A percentile compares a stretch with the other conserved stretches of the same genome.
Conservation (phyloP, 1,140 invertebrate genomes). For the fruit fly (Drosophila melanogaster) region DNA sequence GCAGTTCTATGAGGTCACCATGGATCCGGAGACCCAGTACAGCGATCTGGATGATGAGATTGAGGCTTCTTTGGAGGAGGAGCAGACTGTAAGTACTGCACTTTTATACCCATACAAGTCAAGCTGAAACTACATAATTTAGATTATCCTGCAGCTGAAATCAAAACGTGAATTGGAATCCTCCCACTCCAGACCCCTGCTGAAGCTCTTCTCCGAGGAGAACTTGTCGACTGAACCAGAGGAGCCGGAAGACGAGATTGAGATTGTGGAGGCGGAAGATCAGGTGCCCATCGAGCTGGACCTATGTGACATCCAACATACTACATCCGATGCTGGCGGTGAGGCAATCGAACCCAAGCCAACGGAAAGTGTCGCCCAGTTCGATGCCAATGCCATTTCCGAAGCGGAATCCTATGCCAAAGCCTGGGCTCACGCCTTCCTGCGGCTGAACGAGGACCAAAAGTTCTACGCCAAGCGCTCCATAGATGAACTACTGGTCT, state of each 20-base stretch:
- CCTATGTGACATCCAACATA: conserved; percentile 11
- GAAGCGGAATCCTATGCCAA: conserved; percentile 70
- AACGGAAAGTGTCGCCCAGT: not conserved
- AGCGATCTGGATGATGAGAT: conserved; percentile 26
- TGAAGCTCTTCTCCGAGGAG: conserved; percentile 66
- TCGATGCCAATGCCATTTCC: conserved; percentile 54
- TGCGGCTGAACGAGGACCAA: conserved; percentile 65
- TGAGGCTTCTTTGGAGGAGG: conserved; percentile 21
- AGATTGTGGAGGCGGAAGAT: conserved; percentile 20
- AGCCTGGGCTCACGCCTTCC: conserved; percentile 69
- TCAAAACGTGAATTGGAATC: not conserved
- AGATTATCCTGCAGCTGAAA: not conserved
- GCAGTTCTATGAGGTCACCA: conserved; percentile 18
- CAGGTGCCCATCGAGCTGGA: conserved; percentile 54
- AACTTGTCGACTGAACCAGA: conserved; percentile 40
- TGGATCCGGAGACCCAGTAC: not conserved
- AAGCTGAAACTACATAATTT: too few species aligned
- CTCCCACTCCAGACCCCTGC: conserved; percentile 39
- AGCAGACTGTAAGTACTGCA: conserved; percentile 6
- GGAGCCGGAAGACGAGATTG: not conserved
- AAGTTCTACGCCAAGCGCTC: conserved; percentile 75
- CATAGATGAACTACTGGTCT: conserved; percentile 64
- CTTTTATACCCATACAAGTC: too few species aligned
- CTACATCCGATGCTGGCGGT: conserved; percentile 10
- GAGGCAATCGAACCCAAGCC: conserved; percentile 19